Base-by-base conservation (phyloP, 1,140 invertebrate genomes). In the Pachypeltis micranthus region DNA sequence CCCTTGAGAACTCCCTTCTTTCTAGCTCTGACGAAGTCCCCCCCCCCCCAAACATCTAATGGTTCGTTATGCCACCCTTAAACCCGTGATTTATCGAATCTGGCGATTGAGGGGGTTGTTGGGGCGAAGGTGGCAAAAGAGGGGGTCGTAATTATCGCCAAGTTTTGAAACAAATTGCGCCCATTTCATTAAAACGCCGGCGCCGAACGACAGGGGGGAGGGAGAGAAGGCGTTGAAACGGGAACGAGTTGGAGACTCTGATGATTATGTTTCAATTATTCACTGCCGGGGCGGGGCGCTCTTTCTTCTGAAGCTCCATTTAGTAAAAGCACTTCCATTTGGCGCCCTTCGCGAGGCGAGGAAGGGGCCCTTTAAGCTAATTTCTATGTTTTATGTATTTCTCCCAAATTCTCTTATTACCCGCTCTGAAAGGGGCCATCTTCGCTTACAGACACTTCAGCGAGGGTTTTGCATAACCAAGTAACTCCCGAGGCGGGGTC, bases 201-300 rank as follows among this genome's bases (percentile, higher is more conserved):
- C n/a, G n/a, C n/a, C n/a, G n/a, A n/a, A n/a, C n/a, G n/a, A n/a
- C n/a, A n/a, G n/a, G 31, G 16, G 16, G 31, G 31, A 39, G 31
- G 31, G 31, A 16, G 31, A 51, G 19, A 21, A 10, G 47, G 12
- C 12, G 12, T 51, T 10, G 19, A 51, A 51, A 21, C 23, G 23
- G 10, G 47, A 51, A 21, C 12, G 47, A 10, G 12, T 10, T 4
- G 12, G 47, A 51, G 47, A 51, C 47, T 21, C 4, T 83, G 47
- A 7, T 57, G 55, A 57, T 57, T 57, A 57, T 26, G 24, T 57
- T 57, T 57, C 55, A 57, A 57, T 57, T 57, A 57, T 57, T 57
- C 55, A 57, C 55, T 28, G 10, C 55, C 14, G 14, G 23, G 7
- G 7, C 34, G 7, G 7, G 14, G 27, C 55, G 23, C 55, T 57